phyloP scores from a whole-genome alignment of 2,113 vertebrate genomes.

The Ceyx cyanopectus region DNA sequence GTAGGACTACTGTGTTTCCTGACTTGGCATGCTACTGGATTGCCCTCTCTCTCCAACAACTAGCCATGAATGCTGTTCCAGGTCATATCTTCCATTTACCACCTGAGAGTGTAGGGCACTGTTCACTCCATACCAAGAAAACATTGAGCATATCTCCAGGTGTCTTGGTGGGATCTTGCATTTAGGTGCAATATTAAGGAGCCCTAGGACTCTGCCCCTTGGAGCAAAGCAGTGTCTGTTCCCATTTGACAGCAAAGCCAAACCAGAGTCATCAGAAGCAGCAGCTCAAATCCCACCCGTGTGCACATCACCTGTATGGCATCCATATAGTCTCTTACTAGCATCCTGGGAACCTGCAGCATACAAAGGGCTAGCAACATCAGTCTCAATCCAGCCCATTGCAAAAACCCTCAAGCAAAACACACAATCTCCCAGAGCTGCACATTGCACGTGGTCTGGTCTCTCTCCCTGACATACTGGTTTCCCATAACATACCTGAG shows the following conservation, averaged over 20 bases:
- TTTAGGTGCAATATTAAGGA: not conserved
- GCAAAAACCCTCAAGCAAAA: not conserved
- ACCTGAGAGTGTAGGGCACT: not conserved
- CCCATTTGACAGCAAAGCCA: not conserved
- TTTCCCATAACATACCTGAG: constrained; percentile 1
- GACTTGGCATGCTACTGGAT: not conserved
- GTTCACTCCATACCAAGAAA: not conserved
- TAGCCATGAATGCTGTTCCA: not conserved
- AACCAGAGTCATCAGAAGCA: not conserved
- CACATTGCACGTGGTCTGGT: not conserved
- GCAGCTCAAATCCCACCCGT: not conserved
- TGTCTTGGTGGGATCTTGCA: not conserved
- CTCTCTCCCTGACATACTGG: constrained; percentile 7
- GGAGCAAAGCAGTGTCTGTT: not conserved
- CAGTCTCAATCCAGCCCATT: not conserved
- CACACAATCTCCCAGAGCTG: not conserved
- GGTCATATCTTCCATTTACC: not conserved
- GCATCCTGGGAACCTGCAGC: not conserved
- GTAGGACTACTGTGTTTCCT: not conserved
- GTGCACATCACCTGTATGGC: not conserved
- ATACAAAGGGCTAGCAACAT: not conserved
- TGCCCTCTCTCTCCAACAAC: not conserved
- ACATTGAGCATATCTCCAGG: not conserved
- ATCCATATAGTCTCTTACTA: not conserved
- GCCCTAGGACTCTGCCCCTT: not conserved